A percentile compares a stretch with the other conserved stretches of the same genome.
Evolutionary conservation across 2,113 vertebrate genomes (phyloP).

Genomic region (Henicopernis longicauda): DNA sequence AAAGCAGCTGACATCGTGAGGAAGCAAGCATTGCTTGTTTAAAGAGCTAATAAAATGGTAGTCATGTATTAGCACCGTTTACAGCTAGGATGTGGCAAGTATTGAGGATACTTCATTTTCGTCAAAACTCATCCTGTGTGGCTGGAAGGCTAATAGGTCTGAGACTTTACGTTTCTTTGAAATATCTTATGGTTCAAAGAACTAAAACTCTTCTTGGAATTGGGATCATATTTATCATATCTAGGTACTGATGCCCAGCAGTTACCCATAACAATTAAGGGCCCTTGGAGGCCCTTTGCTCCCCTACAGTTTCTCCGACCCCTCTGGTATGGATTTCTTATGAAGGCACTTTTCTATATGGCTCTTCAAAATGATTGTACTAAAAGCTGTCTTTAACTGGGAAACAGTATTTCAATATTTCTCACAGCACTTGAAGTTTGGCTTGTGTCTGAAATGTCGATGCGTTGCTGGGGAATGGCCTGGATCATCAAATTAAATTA

Average conservation of each 20-base stretch:
- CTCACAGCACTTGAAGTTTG: neutral
- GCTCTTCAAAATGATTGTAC: neutral
- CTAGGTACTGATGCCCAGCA: neutral
- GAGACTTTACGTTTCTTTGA: neutral
- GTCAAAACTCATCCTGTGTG: neutral
- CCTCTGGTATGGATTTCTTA: neutral
- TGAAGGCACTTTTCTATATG: neutral
- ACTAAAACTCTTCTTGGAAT: neutral
- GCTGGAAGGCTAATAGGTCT: neutral
- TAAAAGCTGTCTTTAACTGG: neutral
- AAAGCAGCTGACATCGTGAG: rapidly evolving
- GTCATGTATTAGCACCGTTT: rapidly evolving
- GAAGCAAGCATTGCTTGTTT: neutral
- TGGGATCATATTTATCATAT: neutral
- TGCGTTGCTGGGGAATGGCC: neutral
- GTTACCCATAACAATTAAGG: neutral
- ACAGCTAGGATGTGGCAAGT: neutral
- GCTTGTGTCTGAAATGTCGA: neutral
- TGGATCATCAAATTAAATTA: neutral
- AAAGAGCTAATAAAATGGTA: neutral
- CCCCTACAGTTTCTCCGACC: neutral
- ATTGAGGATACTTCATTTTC: neutral
- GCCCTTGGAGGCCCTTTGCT: neutral
- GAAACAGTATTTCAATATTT: neutral
- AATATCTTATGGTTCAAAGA: neutral